Evolutionary conservation across 2,113 vertebrate genomes (phyloP), one percentile per base, ranked within the genome.

Genomic region (Pardalotus punctatus): DNA sequence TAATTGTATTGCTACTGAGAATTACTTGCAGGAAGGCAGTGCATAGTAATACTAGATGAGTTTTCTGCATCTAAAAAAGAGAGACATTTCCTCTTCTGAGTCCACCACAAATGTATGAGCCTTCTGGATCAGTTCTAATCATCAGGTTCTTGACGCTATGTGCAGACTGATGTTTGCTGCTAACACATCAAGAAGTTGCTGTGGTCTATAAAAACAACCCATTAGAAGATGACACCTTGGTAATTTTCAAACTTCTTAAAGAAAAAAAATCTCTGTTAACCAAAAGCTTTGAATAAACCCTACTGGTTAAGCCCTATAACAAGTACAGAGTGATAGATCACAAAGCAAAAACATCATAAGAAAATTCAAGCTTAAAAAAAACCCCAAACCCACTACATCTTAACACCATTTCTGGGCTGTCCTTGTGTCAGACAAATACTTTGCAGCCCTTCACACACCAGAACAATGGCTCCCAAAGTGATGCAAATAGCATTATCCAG

Each of bases 381-480:
- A 6, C 0, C 23, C 27, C 23, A n/a, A 27, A 7, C 14, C 19
- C 14, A 28, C 10, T 31, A 50, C 25, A 28, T 56, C 81, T 73
- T 60, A 40, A 40, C 38, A 78, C 60, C 94, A 3, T 64, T 81
- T 87, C 60, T 71, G 58, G 62, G 54, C 14, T 3, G 3, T 43
- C 85, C 17, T 53, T n/a, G 43, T 42, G 25, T 56, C 87, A 96
- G 86, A 80, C 40, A 90, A 91, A 96, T 47, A 67, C 62, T 84
- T 86, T 83, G 21, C 93, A 95, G 95, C 33, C 66, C 40, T 80
- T 83, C 84, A 91, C 77, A 90, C 81, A 91, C n/a, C 65, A 97
- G 85, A 90, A 93, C 72, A 91, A 94, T 48, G 67, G 54, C 28
- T 97, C 62, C 50, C 4, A 0, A 57, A 66, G 77, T 50, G 84